Conservation (phyloP, 2,797 vertebrate species). For the Peromyscus melanophrys region DNA sequence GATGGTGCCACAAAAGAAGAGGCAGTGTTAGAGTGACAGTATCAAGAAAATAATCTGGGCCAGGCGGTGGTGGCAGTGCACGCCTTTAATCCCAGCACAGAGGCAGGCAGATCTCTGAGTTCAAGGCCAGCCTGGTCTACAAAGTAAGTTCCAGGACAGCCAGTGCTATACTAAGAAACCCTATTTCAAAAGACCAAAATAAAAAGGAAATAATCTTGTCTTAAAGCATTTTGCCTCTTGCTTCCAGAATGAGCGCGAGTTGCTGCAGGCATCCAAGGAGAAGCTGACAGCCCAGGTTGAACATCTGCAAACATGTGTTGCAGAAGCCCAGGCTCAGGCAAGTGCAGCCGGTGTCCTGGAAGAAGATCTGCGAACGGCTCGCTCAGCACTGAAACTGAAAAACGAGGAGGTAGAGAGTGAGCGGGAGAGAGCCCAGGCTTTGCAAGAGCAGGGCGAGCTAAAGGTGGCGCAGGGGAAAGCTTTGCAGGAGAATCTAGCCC, state of each 20-base stretch:
- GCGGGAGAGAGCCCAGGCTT: conserved; percentile 81
- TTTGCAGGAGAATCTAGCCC: conserved; percentile 84
- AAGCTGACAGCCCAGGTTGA: conserved; percentile 82
- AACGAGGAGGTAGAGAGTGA: conserved; percentile 84
- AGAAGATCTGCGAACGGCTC: conserved; percentile 84
- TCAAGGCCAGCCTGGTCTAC: not conserved
- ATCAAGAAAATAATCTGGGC: not conserved
- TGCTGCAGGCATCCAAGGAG: conserved; percentile 83
- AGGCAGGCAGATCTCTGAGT: not conserved
- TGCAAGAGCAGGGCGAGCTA: conserved; percentile 82
- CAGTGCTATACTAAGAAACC: not conserved
- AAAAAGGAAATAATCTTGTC: not conserved
- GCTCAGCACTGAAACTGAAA: conserved; percentile 86
- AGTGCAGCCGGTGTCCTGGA: conserved; percentile 80
- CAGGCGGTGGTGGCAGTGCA: no score
- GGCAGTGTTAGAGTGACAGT: not conserved
- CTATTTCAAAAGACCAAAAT: not conserved
- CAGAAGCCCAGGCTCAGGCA: conserved; percentile 84
- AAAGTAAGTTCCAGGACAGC: not conserved
- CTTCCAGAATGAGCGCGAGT: conserved; percentile 85
- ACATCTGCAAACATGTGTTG: conserved; percentile 83
- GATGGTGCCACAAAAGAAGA: conserved; percentile 24
- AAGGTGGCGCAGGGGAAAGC: conserved; percentile 81
- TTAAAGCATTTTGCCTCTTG: conserved; percentile 45
- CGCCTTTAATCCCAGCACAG: not conserved